A percentile compares a stretch with the other conserved stretches of the same genome.
Conservation (phyloP, 2,888 invertebrate genomes). For the Drosophila cracens region DNA sequence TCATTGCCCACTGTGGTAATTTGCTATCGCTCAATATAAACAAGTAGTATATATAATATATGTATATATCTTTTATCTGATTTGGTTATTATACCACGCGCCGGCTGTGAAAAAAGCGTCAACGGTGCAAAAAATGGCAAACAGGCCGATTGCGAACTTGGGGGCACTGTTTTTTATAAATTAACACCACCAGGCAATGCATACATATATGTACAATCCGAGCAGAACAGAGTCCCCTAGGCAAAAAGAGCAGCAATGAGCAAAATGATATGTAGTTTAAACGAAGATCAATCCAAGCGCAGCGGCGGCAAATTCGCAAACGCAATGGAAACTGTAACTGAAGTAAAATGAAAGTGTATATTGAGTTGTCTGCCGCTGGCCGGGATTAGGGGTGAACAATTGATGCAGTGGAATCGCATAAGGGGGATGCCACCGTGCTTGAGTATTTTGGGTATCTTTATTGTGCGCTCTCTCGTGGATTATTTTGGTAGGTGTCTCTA, state of each 20-base stretch:
- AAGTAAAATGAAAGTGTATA: slow-evolving; percentile 41
- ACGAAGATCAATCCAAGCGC: slow-evolving; percentile 60
- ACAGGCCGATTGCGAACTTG: slow-evolving; percentile 22
- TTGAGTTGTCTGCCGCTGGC: slow-evolving; percentile 78
- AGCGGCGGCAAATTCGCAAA: slow-evolving; percentile 57
- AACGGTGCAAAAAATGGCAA: slow-evolving; percentile 62
- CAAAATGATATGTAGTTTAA: not conserved
- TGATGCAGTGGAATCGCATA: slow-evolving; percentile 20
- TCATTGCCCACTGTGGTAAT: slow-evolving; percentile 37
- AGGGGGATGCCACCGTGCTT: slow-evolving; percentile 69
- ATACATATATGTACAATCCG: slow-evolving; percentile 2
- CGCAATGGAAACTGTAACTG: slow-evolving; percentile 63
- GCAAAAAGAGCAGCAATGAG: not conserved
- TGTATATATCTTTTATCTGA: slow-evolving; percentile 64
- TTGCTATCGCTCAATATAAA: slow-evolving; percentile 61
- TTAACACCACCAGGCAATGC: slow-evolving; percentile 48
- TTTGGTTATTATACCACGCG: slow-evolving; percentile 67
- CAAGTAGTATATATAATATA: slow-evolving; percentile 32
- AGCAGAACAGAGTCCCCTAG: slow-evolving; percentile 11
- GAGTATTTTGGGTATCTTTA: slow-evolving; percentile 47
- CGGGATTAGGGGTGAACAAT: slow-evolving; percentile 68
- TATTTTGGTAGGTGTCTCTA: slow-evolving; percentile 69
- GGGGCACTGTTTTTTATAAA: slow-evolving; percentile 69
- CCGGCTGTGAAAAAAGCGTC: slow-evolving; percentile 68
- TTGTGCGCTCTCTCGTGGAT: slow-evolving; percentile 19